A percentile compares a stretch with the other conserved stretches of the same genome.
phyloP scores from a whole-genome alignment of 2,797 vertebrate species.

The Pelochelys cantorii region DNA sequence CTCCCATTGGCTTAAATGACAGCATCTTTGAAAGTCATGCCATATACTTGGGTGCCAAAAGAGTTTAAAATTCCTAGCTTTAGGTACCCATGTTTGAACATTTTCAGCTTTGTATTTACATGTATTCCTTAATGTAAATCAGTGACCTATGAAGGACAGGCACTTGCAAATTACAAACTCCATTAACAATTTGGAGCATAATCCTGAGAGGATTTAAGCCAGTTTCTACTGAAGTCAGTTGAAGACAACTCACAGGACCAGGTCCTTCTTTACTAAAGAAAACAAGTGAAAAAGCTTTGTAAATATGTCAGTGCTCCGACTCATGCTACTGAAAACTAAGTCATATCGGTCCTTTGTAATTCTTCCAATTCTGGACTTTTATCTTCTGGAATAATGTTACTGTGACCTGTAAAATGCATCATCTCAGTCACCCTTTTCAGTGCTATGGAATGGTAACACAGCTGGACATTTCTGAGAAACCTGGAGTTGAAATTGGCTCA shows the following conservation, averaged over 20 bases:
- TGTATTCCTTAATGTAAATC: not conserved
- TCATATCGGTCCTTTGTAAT: not conserved
- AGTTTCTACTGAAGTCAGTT: not conserved
- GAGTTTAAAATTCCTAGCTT: not conserved
- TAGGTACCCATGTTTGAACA: not conserved
- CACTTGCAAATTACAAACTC: not conserved
- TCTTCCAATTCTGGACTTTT: not conserved
- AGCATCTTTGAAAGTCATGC: not conserved
- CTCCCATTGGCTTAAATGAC: not conserved
- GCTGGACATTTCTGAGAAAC: not conserved
- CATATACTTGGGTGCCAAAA: not conserved
- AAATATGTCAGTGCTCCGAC: not conserved
- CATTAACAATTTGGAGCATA: not conserved
- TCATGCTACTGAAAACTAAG: not conserved
- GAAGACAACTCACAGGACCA: not conserved
- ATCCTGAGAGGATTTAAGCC: not conserved
- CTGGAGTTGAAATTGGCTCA: not conserved
- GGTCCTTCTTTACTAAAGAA: conserved; percentile 1
- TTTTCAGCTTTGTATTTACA: not conserved
- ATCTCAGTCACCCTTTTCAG: not conserved
- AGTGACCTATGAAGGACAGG: not conserved
- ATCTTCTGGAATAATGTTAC: not conserved
- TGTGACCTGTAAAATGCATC: not conserved
- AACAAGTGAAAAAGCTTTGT: not conserved
- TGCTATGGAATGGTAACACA: not conserved